These are phyloP conservation scores for Catostomus latipinnis DNA, from an alignment of 2,797 vertebrate species.

Conservation along the genomic window DNA sequence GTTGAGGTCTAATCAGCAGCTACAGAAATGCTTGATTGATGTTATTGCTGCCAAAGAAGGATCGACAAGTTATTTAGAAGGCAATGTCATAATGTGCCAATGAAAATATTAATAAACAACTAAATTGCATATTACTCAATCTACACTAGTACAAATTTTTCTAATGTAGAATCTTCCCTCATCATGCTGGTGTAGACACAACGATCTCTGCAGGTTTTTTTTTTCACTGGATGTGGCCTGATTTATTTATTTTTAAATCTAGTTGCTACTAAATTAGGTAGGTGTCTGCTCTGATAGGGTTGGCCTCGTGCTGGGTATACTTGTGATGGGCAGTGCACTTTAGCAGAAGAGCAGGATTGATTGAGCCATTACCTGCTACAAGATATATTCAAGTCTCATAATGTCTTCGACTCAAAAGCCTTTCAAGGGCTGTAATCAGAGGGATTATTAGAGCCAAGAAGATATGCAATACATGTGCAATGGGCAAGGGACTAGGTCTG, in stretches of 20 bases:
- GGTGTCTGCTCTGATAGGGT: constrained; percentile 14
- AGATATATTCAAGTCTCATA: constrained; percentile 26
- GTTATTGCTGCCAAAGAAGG: too few relatives aligned
- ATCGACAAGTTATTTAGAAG: too few relatives aligned
- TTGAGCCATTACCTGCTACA: constrained; percentile 14
- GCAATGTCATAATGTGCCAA: too few relatives aligned
- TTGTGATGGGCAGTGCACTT: constrained; percentile 20
- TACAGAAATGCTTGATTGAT: too few relatives aligned
- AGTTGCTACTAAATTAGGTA: constrained; percentile 11
- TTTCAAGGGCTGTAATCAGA: constrained; percentile 16
- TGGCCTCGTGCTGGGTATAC: constrained; percentile 1
- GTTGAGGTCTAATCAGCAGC: too few relatives aligned
- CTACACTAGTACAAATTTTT: too few relatives aligned
- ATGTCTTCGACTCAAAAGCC: constrained; percentile 17
- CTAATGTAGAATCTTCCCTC: too few relatives aligned
- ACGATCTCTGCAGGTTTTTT: neutral
- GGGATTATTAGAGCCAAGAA: neutral
- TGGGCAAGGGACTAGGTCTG: too few relatives aligned
- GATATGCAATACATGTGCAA: constrained; percentile 5
- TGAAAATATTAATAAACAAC: too few relatives aligned
- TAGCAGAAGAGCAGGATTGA: constrained; percentile 24
- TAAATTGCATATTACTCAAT: too few relatives aligned
- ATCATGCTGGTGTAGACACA: neutral
- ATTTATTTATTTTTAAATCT: constrained; percentile 9
- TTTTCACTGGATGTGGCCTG: neutral